Evolutionary conservation across 2,888 invertebrate species (phyloP), one percentile per base, ranked within the genome.

Genomic region (Plagiodera versicolora): DNA sequence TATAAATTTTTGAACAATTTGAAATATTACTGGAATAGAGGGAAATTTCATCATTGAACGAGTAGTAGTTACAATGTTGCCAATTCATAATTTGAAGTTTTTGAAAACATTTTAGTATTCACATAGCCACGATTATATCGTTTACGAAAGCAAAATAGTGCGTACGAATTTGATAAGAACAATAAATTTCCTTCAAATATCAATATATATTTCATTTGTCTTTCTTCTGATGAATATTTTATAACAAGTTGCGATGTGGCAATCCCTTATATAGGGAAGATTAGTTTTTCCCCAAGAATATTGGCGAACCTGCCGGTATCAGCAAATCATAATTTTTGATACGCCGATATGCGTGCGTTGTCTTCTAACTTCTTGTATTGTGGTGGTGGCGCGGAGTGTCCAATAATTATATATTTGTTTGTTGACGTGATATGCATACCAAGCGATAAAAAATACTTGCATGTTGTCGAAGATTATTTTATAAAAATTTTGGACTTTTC

Each of bases 1-100:
- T 62, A 67, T 67, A 64, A 62, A 64, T 65, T 64, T 56, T 65
- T 19, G 16, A 17, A 16, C 35, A 30, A 51, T 67, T 68, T 59
- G 20, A 67, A 67, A 56, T 39, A n/a, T 14, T 14, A 14, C n/a
- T 44, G 20, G 14, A 30, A 58, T 54, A 54, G 64, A 56, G 65
- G 65, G 65, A 68, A 67, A 65, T 63, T 65, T 67, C 64, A 63
- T 68, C 60, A 63, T 65, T 58, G 68, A 63, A 72, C 65, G 72
- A 70, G 63, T 74, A 74, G 74, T 74, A 74, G 73, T 55, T 56
- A 59, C 72, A 53, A 54, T 44, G 72, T 72, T 74, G 74, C 67
- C 73, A 67, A 20, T 16, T 11, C 35, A 19, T 52, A 58, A 46
- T 53, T 58, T 45, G 16, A 20, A 30, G 52, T 44, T 44, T 24